Evolutionary conservation across 2,797 vertebrate genomes (phyloP).

Genomic region (Semaprochilodus insignis): DNA sequence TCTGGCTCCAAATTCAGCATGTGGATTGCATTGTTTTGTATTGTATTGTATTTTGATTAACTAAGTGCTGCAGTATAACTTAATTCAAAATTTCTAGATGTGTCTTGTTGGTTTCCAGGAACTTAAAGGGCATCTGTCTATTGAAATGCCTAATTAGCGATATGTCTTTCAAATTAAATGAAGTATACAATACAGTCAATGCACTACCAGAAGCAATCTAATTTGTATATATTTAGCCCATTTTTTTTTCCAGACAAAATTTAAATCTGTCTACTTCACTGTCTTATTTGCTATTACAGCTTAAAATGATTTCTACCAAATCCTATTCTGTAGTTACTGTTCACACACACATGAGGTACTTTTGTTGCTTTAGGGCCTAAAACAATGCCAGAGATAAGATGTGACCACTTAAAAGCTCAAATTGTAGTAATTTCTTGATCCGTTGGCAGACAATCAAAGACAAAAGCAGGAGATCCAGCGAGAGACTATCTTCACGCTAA

Average conservation of each 20-base stretch:
- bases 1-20: not conserved
- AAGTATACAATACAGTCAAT: not conserved
- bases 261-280: too few relatives aligned
- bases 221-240: not conserved
- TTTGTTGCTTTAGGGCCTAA: slow-evolving; percentile 57
- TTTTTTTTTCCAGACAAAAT: too few relatives aligned
- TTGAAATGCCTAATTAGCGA: not conserved
- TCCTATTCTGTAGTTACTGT: slow-evolving; percentile 32
- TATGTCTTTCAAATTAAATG: not conserved
- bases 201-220: not conserved
- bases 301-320: not conserved
- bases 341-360: not conserved
- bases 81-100: not conserved
- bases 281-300: not conserved
- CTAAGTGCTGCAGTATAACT: not conserved
- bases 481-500: slow-evolving; percentile 55
- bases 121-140: not conserved
- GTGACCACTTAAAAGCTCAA: slow-evolving; percentile 66
- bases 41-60: not conserved
- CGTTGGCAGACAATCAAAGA: slow-evolving; percentile 54
- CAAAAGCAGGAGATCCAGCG: slow-evolving; percentile 46
- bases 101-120: not conserved
- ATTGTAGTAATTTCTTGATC: slow-evolving; percentile 64
- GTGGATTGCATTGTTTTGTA: not conserved
- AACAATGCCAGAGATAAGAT: slow-evolving; percentile 64